Conservation (phyloP, 2,113 vertebrate species). For the Colaptes auratus region DNA sequence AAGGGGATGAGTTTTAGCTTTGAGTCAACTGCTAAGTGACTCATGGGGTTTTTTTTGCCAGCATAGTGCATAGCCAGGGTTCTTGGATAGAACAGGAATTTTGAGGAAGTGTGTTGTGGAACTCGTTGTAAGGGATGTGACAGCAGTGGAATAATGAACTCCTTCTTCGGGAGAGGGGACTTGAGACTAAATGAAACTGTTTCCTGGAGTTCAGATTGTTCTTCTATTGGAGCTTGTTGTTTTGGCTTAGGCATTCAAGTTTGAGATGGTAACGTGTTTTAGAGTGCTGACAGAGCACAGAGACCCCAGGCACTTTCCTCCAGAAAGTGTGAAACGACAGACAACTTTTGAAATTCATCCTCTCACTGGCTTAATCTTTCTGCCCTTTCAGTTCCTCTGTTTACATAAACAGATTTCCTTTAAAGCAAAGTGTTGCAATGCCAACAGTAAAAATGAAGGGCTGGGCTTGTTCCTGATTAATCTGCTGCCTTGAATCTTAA, state of each 20-base stretch:
- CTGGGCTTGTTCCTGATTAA: not conserved
- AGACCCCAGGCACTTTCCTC: not conserved
- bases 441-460: not conserved
- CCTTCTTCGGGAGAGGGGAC: conserved; percentile 28
- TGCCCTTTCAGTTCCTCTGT: not conserved
- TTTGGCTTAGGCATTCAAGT: not conserved
- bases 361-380: not conserved
- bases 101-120: conserved; percentile 15
- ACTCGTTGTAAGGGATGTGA: not conserved
- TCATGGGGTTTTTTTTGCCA: not conserved
- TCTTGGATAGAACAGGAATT: not conserved
- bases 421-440: not conserved
- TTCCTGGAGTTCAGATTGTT: conserved; percentile 44
- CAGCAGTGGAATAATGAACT: not conserved
- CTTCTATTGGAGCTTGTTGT: not conserved
- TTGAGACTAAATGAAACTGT: not conserved
- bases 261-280: not conserved
- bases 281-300: not conserved
- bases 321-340: not conserved
- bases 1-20: not conserved
- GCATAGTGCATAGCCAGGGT: not conserved
- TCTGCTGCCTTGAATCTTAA: conserved; percentile 31
- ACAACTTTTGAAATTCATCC: not conserved
- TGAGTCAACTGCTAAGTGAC: not conserved
- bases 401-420: conserved; percentile 20